Evolutionary conservation across 35 echinoderm and acorn worm species (phyloP).

Genomic region (Eucidaris tribuloides): DNA sequence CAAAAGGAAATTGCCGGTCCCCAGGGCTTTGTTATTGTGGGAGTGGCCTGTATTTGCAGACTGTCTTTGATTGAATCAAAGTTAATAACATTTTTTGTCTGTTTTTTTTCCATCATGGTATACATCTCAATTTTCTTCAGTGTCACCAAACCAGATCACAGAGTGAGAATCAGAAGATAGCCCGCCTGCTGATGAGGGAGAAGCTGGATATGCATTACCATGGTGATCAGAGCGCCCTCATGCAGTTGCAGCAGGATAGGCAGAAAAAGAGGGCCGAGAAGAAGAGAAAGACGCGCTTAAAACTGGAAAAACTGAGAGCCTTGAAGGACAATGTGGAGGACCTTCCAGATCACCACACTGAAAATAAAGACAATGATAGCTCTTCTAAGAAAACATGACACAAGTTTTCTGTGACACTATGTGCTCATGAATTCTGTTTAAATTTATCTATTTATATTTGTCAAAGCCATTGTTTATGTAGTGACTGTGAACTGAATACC

Average conservation of each 20-base stretch:
- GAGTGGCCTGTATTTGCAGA: not conserved
- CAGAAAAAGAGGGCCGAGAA: conserved; percentile 78
- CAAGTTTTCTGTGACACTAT: no score
- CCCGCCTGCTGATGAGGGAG: conserved; percentile 66
- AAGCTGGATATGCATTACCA: conserved; percentile 82
- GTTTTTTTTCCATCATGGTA: not conserved
- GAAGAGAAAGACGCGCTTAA: conserved; percentile 73
- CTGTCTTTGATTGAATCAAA: not conserved
- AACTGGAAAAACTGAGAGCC: conserved; percentile 77
- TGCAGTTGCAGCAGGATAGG: conserved; percentile 37
- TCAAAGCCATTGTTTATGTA: no score
- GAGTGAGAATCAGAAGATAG: conserved; percentile 86
- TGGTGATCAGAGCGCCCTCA: conserved; percentile 71
- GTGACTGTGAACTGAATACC: no score
- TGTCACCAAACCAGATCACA: conserved; percentile 96
- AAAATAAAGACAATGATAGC: no score
- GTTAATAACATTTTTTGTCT: not conserved
- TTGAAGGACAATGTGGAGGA: conserved; percentile 52
- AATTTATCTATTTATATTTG: no score
- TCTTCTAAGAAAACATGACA: no score
- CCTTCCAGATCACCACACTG: no score
- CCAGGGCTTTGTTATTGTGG: no score
- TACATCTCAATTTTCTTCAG: conserved; percentile 22
- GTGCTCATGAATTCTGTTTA: no score
- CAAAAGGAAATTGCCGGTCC: no score